Conservation (phyloP, 2,888 invertebrate species). For the Nomada ferruginata region DNA sequence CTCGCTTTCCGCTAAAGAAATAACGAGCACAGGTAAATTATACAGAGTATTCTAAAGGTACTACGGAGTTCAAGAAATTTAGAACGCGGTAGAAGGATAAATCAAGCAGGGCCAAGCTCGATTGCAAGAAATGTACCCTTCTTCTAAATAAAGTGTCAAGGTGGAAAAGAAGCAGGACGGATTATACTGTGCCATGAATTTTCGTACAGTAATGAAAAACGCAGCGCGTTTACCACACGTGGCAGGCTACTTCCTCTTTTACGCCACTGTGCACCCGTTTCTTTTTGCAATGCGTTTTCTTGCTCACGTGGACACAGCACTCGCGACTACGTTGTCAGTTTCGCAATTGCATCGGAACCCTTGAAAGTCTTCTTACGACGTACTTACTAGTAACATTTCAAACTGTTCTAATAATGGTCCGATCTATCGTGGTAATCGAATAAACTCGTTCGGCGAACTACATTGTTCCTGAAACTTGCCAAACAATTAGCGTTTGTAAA, state of each 20-base stretch:
- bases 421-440: neutral
- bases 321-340: neutral
- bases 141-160: neutral
- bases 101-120: neutral
- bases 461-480: neutral
- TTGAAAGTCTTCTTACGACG: neutral
- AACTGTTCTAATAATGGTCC: neutral
- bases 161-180: neutral
- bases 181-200: constrained; percentile 69
- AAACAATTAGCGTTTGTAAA: neutral
- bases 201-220: constrained; percentile 64
- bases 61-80: neutral
- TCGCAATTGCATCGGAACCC: neutral
- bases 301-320: constrained; percentile 30
- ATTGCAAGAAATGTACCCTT: neutral
- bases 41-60: constrained; percentile 21
- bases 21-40: neutral
- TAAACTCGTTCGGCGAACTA: neutral
- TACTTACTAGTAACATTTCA: neutral
- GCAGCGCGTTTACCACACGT: neutral
- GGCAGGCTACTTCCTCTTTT: neutral
- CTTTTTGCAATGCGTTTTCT: neutral
- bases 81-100: neutral
- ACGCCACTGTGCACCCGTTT: neutral
- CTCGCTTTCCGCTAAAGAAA: neutral